phyloP scores from a whole-genome alignment of 1,140 invertebrate genomes.

The Acromyrmex echinatior region DNA sequence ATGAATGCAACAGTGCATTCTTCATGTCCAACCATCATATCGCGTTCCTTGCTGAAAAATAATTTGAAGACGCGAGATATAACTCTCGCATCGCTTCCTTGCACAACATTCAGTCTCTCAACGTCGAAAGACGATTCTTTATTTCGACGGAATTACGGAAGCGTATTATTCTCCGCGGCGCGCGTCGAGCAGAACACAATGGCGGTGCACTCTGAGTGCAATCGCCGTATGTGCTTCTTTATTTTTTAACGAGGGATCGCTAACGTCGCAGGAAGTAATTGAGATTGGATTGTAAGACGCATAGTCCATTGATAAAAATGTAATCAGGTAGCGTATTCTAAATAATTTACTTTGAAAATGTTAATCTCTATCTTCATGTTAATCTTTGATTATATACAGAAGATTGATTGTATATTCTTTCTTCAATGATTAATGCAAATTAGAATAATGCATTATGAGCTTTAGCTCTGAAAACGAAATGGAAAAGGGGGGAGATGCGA shows the following conservation, averaged over 20 bases:
- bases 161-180: slow-evolving; percentile 64
- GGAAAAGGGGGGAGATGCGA: too few species aligned
- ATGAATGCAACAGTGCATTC: not conserved
- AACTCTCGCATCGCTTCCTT: not conserved
- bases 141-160: slow-evolving; percentile 61
- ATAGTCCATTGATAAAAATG: not conserved
- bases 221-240: slow-evolving; percentile 58
- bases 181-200: slow-evolving; percentile 64
- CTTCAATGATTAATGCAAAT: not conserved
- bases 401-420: not conserved
- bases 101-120: slow-evolving; percentile 26
- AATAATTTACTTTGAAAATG: not conserved
- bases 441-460: not conserved
- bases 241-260: slow-evolving; percentile 46
- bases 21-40: slow-evolving; percentile 4
- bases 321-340: not conserved
- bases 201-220: slow-evolving; percentile 23
- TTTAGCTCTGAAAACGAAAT: not conserved
- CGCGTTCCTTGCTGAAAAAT: slow-evolving; percentile 30
- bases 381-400: too few species aligned
- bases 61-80: slow-evolving; percentile 16
- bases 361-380: too few species aligned
- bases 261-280: slow-evolving; percentile 32
- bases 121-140: slow-evolving; percentile 66
- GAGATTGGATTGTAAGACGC: slow-evolving; percentile 46